These are phyloP conservation scores for Cyclophora punctaria DNA, from an alignment of 2,888 invertebrate species.

Conservation along the genomic window DNA sequence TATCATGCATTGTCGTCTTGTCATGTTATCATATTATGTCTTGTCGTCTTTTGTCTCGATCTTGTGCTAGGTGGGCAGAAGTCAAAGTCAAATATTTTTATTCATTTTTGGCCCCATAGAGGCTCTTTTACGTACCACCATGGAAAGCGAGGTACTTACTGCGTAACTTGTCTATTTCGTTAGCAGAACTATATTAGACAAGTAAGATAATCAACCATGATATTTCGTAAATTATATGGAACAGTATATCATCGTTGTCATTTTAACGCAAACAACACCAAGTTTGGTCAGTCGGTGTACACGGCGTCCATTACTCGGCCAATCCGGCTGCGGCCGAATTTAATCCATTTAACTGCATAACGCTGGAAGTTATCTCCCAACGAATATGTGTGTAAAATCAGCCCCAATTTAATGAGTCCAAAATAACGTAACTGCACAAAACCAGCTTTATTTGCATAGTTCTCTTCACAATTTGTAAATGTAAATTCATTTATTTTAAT, in stretches of 20 bases:
- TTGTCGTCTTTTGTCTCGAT: too few relatives aligned
- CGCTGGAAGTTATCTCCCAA: slow-evolving; percentile 49
- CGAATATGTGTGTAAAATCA: slow-evolving; percentile 53
- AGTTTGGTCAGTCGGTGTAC: slow-evolving; percentile 38
- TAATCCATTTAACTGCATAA: slow-evolving; percentile 64
- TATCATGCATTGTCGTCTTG: too few relatives aligned
- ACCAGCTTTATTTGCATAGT: slow-evolving; percentile 32
- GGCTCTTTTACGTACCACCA: too few relatives aligned
- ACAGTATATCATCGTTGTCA: neutral
- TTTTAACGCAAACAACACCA: slow-evolving; percentile 26
- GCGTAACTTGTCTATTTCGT: too few relatives aligned
- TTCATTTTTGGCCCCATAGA: too few relatives aligned
- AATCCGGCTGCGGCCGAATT: slow-evolving; percentile 59
- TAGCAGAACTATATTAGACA: too few relatives aligned
- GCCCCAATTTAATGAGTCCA: slow-evolving; percentile 50
- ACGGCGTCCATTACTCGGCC: slow-evolving; percentile 53
- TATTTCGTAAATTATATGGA: too few relatives aligned
- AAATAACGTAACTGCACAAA: slow-evolving; percentile 36
- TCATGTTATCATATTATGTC: too few relatives aligned
- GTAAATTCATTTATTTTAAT: slow-evolving; percentile 27
- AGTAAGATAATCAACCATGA: too few relatives aligned
- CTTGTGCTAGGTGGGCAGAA: too few relatives aligned
- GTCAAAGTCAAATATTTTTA: too few relatives aligned
- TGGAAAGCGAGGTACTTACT: too few relatives aligned
- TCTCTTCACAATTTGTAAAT: slow-evolving; percentile 31